These are phyloP conservation scores for Pentalonia nigronervosa DNA, from an alignment of 1,140 invertebrate genomes.

Conservation along the genomic window DNA sequence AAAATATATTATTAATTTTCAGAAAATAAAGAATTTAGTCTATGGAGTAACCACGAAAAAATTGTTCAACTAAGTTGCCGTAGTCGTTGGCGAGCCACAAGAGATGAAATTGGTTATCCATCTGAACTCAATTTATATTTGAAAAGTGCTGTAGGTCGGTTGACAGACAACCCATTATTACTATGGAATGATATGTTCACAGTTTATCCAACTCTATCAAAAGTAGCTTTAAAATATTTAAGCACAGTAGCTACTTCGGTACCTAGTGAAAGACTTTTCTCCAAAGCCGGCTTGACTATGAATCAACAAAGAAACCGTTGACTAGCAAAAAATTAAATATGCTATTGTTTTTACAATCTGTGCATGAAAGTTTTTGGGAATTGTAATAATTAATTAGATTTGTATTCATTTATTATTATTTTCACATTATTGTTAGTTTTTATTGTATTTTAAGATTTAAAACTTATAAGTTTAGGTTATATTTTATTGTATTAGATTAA, in stretches of 20 bases:
- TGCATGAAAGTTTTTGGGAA: neutral
- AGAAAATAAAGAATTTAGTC: neutral
- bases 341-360: constrained; percentile 11
- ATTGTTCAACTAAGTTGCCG: neutral
- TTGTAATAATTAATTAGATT: neutral
- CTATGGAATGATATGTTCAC: neutral
- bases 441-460: neutral
- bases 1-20: constrained; percentile 19
- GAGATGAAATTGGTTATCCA: neutral
- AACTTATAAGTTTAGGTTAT: neutral
- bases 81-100: neutral
- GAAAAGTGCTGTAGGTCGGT: neutral
- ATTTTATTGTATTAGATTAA: neutral
- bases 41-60: constrained; percentile 11
- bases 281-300: neutral
- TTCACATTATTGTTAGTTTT: neutral
- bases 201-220: neutral
- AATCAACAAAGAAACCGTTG: neutral
- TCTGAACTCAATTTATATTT: constrained; percentile 8
- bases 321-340: constrained; percentile 12
- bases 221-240: constrained; percentile 30
- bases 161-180: neutral
- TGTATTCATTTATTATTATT: neutral
- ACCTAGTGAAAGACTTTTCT: too few species aligned
- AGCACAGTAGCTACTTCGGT: constrained; percentile 8